Evolutionary conservation across 1,140 invertebrate species (phyloP), one percentile per base, ranked within the genome.

Genomic region (Caenorhabditis brenneri): DNA sequence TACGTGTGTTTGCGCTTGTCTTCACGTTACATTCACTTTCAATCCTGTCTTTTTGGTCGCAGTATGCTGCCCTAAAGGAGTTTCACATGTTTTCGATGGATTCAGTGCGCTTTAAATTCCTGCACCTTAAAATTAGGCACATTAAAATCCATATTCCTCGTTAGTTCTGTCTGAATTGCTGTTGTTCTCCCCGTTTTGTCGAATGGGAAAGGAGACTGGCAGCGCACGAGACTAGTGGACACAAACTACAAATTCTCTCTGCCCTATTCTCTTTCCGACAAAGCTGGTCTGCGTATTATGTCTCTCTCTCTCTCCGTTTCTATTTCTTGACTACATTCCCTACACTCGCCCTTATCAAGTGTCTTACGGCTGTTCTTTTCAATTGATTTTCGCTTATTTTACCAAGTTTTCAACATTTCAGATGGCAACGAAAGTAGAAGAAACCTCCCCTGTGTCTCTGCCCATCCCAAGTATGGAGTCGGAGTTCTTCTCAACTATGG

Each of bases 241-340:
- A 74, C 65, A 74, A 74, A 74, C 65, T 74, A 74, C 65, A 74
- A 10, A 19, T 74, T 74, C 24, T 74, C 65, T 74, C 36, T 65
- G 10, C 36, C n/a, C 22, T n/a, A 15, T 12, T 10, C 65, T 65
- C 33, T 65, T 42, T 42, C 65, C 65, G 29, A 22, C 65, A 42
- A 39, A 42, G 22, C 36, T 42, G 9, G 36, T 24, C 65, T 46
- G 36, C 65, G 65, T 36, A 16, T 39, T 65, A 42, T 5, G 5
- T 42, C 39, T 42, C 39, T 42, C 39, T 42, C n/a, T 42, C 39
- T 42, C 39, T 42, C 5, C 10, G 31, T n/a, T 24, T 29, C 22
- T 27, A 10, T 55, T 29, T 27, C 22, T 10, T 4, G 58, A 74
- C 36, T 65, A 65, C 58, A 65, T 65, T 65, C 29, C n/a, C n/a